A percentile compares a stretch with the other conserved stretches of the same genome.
Evolutionary conservation across 2,888 invertebrate species (phyloP).

Genomic region (Drosophila fulvimacula): DNA sequence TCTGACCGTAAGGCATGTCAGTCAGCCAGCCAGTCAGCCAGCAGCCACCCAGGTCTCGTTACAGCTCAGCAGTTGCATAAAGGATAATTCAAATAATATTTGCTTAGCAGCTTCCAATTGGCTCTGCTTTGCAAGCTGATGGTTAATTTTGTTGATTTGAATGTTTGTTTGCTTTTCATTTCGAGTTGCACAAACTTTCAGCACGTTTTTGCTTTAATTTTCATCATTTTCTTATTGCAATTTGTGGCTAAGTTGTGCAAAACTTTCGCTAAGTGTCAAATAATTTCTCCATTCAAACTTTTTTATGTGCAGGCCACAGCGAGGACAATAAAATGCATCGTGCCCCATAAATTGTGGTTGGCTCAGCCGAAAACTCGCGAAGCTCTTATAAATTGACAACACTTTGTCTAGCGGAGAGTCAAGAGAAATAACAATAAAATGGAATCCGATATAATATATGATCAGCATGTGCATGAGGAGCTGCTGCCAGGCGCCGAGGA

Average conservation of each 20-base stretch:
- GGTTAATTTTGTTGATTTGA: not conserved
- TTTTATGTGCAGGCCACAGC: constrained; percentile 31
- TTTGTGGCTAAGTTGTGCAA: constrained; percentile 7
- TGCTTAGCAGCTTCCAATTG: not conserved
- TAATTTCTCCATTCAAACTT: constrained; percentile 1
- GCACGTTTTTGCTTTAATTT: not conserved
- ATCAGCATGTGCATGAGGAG: constrained; percentile 54
- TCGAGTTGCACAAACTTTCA: not conserved
- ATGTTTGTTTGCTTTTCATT: not conserved
- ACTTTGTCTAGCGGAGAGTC: constrained; percentile 24
- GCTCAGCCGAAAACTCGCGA: constrained; percentile 28
- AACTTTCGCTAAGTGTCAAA: constrained; percentile 7
- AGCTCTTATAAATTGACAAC: constrained; percentile 25
- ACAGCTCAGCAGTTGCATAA: not conserved
- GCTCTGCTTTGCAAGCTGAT: not conserved
- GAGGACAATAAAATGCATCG: constrained; percentile 54
- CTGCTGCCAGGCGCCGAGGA: constrained; percentile 70
- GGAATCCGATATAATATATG: constrained; percentile 54
- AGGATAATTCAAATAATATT: not conserved
- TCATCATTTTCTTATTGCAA: not conserved
- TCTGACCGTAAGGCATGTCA: constrained; percentile 21
- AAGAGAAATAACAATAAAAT: constrained; percentile 26
- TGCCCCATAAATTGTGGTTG: constrained; percentile 39
- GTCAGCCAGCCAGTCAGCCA: no score
- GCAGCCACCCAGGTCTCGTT: no score